Conservation (phyloP, 1,140 invertebrate species). For the Lycorma delicatula region DNA sequence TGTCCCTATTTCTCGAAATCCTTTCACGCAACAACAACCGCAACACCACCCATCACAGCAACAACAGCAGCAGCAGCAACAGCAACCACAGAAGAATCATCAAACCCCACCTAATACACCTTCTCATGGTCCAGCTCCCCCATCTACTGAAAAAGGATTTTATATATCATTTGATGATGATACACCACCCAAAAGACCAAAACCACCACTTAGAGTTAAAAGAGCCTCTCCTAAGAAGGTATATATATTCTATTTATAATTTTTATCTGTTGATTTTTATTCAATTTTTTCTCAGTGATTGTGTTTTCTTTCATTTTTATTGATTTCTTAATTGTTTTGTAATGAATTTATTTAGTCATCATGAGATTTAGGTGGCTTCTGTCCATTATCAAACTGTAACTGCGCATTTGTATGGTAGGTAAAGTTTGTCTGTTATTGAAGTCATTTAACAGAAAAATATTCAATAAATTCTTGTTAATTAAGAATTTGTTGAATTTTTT, state of each 20-base stretch:
- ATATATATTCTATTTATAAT: constrained; percentile 30
- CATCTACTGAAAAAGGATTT: constrained; percentile 76
- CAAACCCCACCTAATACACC: constrained; percentile 24
- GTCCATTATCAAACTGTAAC: no score
- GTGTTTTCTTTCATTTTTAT: no score
- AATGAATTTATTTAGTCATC: no score
- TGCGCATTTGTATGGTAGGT: no score
- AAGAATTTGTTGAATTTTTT: no score
- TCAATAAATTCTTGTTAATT: no score
- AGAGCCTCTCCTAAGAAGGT: constrained; percentile 69
- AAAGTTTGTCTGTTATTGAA: no score
- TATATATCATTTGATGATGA: constrained; percentile 89
- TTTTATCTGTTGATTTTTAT: no score
- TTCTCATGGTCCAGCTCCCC: constrained; percentile 38
- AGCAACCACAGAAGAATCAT: constrained; percentile 29
- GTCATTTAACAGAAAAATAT: no score
- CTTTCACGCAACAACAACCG: constrained; percentile 50
- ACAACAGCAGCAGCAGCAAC: constrained; percentile 30
- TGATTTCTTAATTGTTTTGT: no score
- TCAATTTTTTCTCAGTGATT: no score
- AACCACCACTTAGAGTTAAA: constrained; percentile 72
- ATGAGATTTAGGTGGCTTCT: no score
- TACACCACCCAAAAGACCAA: constrained; percentile 69
- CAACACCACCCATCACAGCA: constrained; percentile 32
- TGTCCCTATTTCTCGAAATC: constrained; percentile 49